Base-by-base conservation (phyloP, 2,113 vertebrate species). In the Pavo muticus region DNA sequence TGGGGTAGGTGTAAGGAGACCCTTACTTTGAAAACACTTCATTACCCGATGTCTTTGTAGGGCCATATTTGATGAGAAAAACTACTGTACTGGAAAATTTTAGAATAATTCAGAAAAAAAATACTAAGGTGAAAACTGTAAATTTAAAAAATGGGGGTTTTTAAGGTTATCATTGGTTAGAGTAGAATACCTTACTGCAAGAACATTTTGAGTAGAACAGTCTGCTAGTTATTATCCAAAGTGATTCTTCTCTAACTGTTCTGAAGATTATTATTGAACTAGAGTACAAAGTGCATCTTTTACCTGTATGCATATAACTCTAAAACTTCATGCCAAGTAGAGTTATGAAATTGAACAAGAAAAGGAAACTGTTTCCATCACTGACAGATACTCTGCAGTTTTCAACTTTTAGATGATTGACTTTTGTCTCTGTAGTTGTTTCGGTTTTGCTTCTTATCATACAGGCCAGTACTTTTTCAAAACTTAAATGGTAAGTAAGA, bases 41-140 rank as follows among this genome's bases (percentile, higher is more conserved):
- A 72, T 75, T 94, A 17, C 71, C 81, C 93, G 79, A 69, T 37
- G 20, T 70, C 47, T 77, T 88, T 88, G 4, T 87, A 65, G 37
- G 61, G 40, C 68, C 57, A 91, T 95, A 85, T 88, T 97, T 97
- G 68, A 3, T 45, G 54, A 93, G 57, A 92, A 88, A 95, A 54
- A 40, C 29, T 90, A 73, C 88, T 91, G 67, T 91, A 96, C 82
- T 95, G 73, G 67, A 94, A 94, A 95, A 88, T 81, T 95, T 90
- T 76, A 84, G 83, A 94, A 78, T 91, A 93, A 92, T 35, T 91
- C 64, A 88, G 82, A 56, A 95, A 97, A 95, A 96, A 95, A 96
- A 93, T 84, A 50, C 60, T 54, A 37, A 84, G 32, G 42, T 60
- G 44, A 91, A 48, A 73, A 57, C 52, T 59, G 5, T 50, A 59